phyloP scores from a whole-genome alignment of 2,888 invertebrate genomes.

The Anthrax anthrax region DNA sequence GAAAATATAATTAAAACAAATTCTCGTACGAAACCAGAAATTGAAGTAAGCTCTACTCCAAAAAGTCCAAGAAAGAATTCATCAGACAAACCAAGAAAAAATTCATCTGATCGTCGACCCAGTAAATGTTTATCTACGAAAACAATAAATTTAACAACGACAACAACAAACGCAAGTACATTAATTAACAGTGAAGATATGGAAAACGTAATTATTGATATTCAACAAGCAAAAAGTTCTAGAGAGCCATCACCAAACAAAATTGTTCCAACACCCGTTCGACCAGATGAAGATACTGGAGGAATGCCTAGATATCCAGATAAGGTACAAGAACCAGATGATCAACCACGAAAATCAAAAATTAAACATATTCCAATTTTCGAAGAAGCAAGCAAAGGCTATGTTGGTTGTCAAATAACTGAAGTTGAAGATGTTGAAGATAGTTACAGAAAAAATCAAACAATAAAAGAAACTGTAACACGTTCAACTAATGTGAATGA shows the following conservation, averaged over 20 bases:
- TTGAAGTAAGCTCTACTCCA: conserved; percentile 14
- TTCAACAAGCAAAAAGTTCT: conserved; percentile 58
- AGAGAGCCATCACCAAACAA: conserved; percentile 61
- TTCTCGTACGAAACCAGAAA: conserved; percentile 17
- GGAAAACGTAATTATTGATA: conserved; percentile 50
- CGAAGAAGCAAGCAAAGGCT: conserved; percentile 40
- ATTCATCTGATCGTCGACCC: conserved; percentile 21
- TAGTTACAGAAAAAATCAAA: conserved; percentile 10
- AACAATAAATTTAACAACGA: conserved; percentile 36
- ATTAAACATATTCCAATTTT: conserved; percentile 38
- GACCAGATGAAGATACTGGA: conserved; percentile 42
- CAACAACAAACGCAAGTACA: conserved; percentile 33
- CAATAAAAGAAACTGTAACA: conserved; percentile 7
- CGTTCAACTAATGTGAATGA: conserved; percentile 16
- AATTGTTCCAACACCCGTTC: conserved; percentile 50
- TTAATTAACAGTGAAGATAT: conserved; percentile 38
- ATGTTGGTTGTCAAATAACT: conserved; percentile 37
- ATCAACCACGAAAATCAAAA: conserved; percentile 31
- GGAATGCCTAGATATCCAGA: conserved; percentile 58
- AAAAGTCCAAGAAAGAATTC: conserved; percentile 9
- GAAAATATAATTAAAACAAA: conserved; percentile 41
- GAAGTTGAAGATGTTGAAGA: conserved; percentile 39
- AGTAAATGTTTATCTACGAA: conserved; percentile 39
- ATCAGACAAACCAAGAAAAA: conserved; percentile 4
- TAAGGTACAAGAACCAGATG: conserved; percentile 58